Evolutionary conservation across 1,140 invertebrate species (phyloP), one percentile per base, ranked within the genome.

Genomic region (Aleiodes sp.): DNA sequence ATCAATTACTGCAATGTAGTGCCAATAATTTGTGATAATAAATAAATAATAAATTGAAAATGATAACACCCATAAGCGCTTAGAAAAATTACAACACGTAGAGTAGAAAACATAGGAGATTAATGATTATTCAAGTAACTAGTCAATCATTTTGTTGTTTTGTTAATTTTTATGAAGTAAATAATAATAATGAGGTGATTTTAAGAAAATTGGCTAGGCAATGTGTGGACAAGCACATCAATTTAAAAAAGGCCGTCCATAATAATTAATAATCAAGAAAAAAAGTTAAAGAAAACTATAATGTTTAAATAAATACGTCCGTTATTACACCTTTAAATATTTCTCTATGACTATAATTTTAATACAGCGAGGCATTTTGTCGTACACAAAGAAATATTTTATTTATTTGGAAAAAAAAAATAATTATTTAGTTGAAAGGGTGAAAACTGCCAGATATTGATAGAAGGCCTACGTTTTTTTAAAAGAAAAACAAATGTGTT

Each of bases 341-440:
- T 57, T 10, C 19, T 21, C n/a, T 24, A 26, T 6, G 12, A 57
- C 26, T 10, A 21, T 12, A 10, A n/a, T 57, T 19, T 37, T 37
- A 62, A 68, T 52, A 62, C 57, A 68, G n/a, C 37, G 59, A 46
- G 59, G 61, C 66, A 68, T 19, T 68, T 31, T 35, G 35, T 41
- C 31, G 61, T 68, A 61, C 59, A 59, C 31, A n/a, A 39, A 68
- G 60, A 24, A 39, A 46, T 10, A 65, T 9, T 60, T 60, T 12
- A 57, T 21, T 31, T 14, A 21, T 29, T 37, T 16, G n/a, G 29
- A 57, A 56, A 66, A 39, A 62, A 6, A 19, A 28, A 52, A 35
- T 21, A 4, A 46, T 14, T 14, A 39, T 62, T 43, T 9, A 65
- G 6, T 31, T 31, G 19, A 56, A 33, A 65, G 21, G 46, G 26